Percentiles rank a stretch among this genome's conserved stretches.
Conservation (phyloP, 2,797 vertebrate species). For the Catamblyrhynchus diadema region DNA sequence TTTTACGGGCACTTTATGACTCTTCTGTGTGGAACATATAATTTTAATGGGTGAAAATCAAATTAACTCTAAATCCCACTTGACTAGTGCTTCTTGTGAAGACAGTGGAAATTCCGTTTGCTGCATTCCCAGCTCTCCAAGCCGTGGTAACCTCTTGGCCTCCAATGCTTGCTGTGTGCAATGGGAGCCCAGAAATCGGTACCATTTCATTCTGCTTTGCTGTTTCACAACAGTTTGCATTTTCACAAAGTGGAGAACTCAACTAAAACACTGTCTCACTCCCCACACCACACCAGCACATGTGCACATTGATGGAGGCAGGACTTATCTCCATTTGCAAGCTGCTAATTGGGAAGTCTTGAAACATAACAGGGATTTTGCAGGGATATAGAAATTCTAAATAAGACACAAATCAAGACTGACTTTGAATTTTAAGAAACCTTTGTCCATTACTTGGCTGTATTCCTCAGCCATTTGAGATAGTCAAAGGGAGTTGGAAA, state of each 20-base stretch:
- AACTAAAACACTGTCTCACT: neutral
- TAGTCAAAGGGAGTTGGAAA: neutral
- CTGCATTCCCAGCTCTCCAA: neutral
- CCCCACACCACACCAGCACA: neutral
- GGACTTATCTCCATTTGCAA: neutral
- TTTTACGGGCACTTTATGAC: constrained; percentile 24
- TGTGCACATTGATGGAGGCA: neutral
- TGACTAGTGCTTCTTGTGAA: constrained; percentile 23
- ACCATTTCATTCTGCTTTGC: neutral
- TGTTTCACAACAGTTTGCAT: neutral
- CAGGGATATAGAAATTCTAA: neutral
- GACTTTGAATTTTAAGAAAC: neutral
- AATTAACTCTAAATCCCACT: constrained; percentile 46
- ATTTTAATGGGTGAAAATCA: constrained; percentile 45
- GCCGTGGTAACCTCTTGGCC: neutral
- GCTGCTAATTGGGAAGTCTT: neutral
- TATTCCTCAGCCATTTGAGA: neutral
- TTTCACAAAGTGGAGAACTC: neutral
- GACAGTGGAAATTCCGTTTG: constrained; percentile 7
- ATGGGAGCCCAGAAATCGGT: neutral
- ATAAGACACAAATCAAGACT: neutral
- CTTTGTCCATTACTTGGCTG: neutral
- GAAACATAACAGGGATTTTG: neutral
- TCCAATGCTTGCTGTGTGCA: neutral
- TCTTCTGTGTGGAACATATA: constrained; percentile 44